Percentiles rank a stretch among this genome's conserved stretches.
These are phyloP conservation scores for Drosophila lowei DNA, from an alignment of 1,140 invertebrate species.

Conservation along the genomic window DNA sequence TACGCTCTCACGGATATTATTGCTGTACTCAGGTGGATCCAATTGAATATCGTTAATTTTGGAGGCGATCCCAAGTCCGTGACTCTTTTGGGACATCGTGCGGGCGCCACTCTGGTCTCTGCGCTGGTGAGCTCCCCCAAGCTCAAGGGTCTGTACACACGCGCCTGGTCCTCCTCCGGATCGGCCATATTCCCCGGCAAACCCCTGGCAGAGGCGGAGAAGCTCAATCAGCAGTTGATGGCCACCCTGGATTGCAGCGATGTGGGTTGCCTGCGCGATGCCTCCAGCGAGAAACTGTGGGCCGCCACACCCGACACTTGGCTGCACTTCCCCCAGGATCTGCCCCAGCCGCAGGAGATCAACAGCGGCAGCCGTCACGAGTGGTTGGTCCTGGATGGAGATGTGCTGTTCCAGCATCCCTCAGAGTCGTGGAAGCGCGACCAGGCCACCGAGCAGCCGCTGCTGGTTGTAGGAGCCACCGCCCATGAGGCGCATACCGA, in stretches of 20 bases:
- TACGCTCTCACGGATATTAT: conserved; percentile 93
- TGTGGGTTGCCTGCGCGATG: conserved; percentile 86
- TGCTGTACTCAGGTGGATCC: conserved; percentile 90
- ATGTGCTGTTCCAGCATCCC: conserved; percentile 87
- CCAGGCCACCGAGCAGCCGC: conserved; percentile 82
- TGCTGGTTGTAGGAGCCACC: conserved; percentile 89
- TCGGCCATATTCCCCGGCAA: conserved; percentile 88
- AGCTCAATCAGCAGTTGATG: conserved; percentile 86
- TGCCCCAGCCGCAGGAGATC: conserved; percentile 84
- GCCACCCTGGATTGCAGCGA: conserved; percentile 83
- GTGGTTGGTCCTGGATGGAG: conserved; percentile 90
- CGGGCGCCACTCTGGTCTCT: conserved; percentile 90
- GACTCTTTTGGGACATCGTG: conserved; percentile 91
- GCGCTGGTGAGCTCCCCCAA: conserved; percentile 86
- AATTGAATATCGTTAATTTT: conserved; percentile 91
- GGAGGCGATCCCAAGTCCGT: conserved; percentile 90
- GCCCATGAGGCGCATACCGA: conserved; percentile 87
- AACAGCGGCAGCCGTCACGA: conserved; percentile 85
- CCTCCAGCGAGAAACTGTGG: conserved; percentile 86
- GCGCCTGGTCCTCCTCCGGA: conserved; percentile 90
- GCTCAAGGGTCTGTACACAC: conserved; percentile 86
- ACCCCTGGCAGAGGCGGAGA: conserved; percentile 85
- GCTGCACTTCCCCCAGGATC: conserved; percentile 85
- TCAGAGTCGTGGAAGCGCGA: conserved; percentile 85
- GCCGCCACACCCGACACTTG: conserved; percentile 88